A percentile compares a stretch with the other conserved stretches of the same genome.
phyloP scores from a whole-genome alignment of 2,888 invertebrate genomes.

The Hermaeophaga mercurialis region DNA sequence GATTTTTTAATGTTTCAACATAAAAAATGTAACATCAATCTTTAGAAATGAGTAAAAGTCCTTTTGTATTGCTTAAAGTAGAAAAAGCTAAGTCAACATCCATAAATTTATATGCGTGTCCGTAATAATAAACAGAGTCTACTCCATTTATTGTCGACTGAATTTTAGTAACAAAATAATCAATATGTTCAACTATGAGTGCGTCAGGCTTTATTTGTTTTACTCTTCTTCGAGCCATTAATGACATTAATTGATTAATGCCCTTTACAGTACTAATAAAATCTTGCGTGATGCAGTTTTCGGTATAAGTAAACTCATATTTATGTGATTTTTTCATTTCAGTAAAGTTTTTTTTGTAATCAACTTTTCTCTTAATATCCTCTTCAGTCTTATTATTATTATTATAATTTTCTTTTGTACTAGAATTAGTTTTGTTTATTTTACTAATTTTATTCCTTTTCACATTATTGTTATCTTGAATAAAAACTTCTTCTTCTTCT shows the following conservation, averaged over 20 bases:
- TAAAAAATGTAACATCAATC: conserved; percentile 17
- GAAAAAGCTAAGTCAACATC: conserved; percentile 25
- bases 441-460: background rate
- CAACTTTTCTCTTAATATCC: background rate
- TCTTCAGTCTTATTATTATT: background rate
- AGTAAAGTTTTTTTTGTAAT: conserved; percentile 5
- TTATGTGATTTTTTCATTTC: conserved; percentile 18
- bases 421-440: background rate
- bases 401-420: background rate
- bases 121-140: conserved; percentile 24
- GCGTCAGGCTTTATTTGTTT: conserved; percentile 26
- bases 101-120: conserved; percentile 24
- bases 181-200: conserved; percentile 28
- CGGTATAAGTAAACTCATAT: conserved; percentile 17
- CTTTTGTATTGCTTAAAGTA: conserved; percentile 23
- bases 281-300: conserved; percentile 20
- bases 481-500: background rate
- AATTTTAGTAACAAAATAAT: conserved; percentile 29
- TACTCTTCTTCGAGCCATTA: conserved; percentile 20
- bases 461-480: background rate
- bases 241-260: conserved; percentile 19
- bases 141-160: conserved; percentile 28
- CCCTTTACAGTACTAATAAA: conserved; percentile 30
- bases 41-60: conserved; percentile 27
- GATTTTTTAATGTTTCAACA: no score